Conservation (phyloP, 2,113 vertebrate genomes). For the Catagonus wagneri region DNA sequence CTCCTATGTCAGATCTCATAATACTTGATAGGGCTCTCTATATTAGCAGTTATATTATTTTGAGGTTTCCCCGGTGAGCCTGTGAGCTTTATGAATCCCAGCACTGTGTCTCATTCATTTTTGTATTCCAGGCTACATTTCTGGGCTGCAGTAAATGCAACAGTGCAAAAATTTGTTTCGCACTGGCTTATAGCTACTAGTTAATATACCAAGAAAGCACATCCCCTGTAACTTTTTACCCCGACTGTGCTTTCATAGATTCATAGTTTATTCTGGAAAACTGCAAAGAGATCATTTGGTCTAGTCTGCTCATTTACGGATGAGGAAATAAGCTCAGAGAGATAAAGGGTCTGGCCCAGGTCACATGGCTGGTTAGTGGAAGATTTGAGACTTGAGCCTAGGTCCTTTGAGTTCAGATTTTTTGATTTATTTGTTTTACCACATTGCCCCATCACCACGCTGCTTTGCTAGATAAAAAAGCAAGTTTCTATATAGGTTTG, state of each 20-base stretch:
- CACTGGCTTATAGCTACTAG: neutral
- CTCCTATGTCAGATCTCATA: neutral
- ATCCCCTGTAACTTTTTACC: neutral
- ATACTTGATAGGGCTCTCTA: neutral
- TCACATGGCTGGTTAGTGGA: neutral
- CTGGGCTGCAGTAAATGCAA: neutral
- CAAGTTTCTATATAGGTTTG: neutral
- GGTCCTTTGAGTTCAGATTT: neutral
- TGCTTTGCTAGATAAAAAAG: neutral
- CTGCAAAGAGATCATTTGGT: neutral
- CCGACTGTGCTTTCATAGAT: conserved; percentile 4
- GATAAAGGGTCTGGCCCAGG: neutral
- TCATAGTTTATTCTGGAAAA: neutral
- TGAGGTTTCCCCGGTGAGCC: neutral
- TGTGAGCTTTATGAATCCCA: neutral
- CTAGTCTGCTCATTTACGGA: neutral
- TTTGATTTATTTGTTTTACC: neutral
- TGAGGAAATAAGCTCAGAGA: neutral
- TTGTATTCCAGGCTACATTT: neutral
- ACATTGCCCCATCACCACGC: too few species aligned
- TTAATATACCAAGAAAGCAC: neutral
- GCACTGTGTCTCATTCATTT: neutral
- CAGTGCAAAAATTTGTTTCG: neutral
- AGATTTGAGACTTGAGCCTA: neutral
- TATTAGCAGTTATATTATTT: neutral